Percentiles rank a stretch among this genome's conserved stretches.
Conservation (phyloP, 2,113 vertebrate genomes). For the Protobothrops mucrosquamatus region DNA sequence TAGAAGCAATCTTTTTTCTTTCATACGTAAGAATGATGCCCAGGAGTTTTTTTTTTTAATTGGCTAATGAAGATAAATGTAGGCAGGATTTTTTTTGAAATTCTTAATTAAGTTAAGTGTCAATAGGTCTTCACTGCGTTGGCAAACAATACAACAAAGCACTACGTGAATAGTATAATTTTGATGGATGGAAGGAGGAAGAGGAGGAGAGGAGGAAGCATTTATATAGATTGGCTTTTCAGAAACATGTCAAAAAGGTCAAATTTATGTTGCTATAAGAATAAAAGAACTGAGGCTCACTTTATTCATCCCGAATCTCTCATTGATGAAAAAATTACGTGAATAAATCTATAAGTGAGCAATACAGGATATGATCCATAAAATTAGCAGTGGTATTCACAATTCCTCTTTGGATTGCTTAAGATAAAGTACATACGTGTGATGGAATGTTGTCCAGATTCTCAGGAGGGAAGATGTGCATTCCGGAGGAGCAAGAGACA, state of each 20-base stretch:
- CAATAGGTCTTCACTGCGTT: slow-evolving; percentile 64
- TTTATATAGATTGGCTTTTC: slow-evolving; percentile 58
- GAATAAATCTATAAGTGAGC: not conserved
- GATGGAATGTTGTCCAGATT: not conserved
- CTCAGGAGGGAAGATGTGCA: not conserved
- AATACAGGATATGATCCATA: not conserved
- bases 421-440: not conserved
- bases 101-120: slow-evolving; percentile 72
- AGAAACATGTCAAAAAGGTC: slow-evolving; percentile 65
- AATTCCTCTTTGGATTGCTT: not conserved
- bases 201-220: slow-evolving; percentile 52
- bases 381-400: not conserved
- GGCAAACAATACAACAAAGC: slow-evolving; percentile 59
- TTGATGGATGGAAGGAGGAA: slow-evolving; percentile 17
- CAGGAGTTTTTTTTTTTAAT: not conserved
- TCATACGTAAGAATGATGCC: slow-evolving; percentile 51
- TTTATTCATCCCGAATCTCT: slow-evolving; percentile 45
- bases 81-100: slow-evolving; percentile 59
- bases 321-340: slow-evolving; percentile 9
- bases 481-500: not conserved
- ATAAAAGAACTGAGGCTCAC: slow-evolving; percentile 37
- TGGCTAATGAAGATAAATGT: slow-evolving; percentile 62
- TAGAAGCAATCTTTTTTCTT: slow-evolving; percentile 63
- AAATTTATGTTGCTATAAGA: slow-evolving; percentile 62
- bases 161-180: slow-evolving; percentile 69